Conservation (phyloP, 2,113 vertebrate species). For the Trogon melanurus region DNA sequence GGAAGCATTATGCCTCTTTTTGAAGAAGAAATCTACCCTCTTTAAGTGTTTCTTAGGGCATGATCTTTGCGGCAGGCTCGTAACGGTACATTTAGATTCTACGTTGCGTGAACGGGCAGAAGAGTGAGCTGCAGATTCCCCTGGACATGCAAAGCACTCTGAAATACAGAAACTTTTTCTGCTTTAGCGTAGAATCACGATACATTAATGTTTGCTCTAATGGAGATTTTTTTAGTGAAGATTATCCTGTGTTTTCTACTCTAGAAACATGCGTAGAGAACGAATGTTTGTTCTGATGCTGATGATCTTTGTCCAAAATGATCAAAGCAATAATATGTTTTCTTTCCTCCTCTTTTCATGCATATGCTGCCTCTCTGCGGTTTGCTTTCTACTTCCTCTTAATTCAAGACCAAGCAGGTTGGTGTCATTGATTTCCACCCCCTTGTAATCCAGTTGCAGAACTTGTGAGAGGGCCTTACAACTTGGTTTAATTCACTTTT, state of each 20-base stretch:
- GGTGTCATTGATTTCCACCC: conserved; percentile 80
- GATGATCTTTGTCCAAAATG: conserved; percentile 53
- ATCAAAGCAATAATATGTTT: conserved; percentile 76
- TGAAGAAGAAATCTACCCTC: neutral
- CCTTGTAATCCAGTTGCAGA: conserved; percentile 36
- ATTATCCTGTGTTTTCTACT: conserved; percentile 38
- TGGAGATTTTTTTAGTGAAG: neutral
- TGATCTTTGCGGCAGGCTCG: conserved; percentile 61
- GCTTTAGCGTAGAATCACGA: neutral
- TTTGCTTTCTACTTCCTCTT: conserved; percentile 83
- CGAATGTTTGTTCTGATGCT: conserved; percentile 58
- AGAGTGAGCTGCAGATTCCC: neutral
- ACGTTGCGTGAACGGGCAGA: conserved; percentile 10
- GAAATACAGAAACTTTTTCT: neutral
- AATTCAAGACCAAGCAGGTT: conserved; percentile 93
- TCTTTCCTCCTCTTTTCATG: conserved; percentile 73
- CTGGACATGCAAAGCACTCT: conserved; percentile 19
- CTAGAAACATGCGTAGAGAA: neutral
- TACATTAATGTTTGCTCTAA: neutral
- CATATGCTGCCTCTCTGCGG: conserved; percentile 81
- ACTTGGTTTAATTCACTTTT: conserved; percentile 17
- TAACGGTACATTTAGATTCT: neutral
- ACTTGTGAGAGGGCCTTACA: conserved; percentile 15
- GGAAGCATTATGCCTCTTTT: neutral
- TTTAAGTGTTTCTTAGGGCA: conserved; percentile 29